Base-by-base conservation (phyloP, 37 sponge, comb jelly and placozoan genomes). In the Eunapius fragilis region DNA sequence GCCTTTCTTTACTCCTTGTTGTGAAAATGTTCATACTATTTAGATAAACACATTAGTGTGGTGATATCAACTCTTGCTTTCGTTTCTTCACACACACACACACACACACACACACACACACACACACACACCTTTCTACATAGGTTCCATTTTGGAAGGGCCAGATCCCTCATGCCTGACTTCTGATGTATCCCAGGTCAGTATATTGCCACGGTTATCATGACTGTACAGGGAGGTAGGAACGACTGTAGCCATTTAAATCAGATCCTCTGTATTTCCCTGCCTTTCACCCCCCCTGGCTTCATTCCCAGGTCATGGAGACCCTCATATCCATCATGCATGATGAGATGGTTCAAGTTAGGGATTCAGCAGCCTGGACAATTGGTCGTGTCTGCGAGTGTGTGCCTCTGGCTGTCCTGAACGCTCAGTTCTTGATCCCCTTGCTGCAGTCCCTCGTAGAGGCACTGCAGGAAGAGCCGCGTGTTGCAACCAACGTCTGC, bases 361-460 rank as follows among this genome's bases (percentile, higher is more conserved):
- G 85, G 72, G 99, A 99, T 87, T 89, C 96, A n/a, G 94, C 91
- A 23, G 99, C 98, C 22, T 99, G 99, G 99, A 93, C 98, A 38
- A 68, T 99, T 45, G 96, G 99, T 2, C 50, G 98, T 28, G 94
- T 99, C 48, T 97, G 99, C 69, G 98, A 97, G 72, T 86, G 91
- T 1, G 37, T 93, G 27, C 99, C 98, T 14, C 80, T 87, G 14
- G 91, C 82, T 71, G 95, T 92, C 9, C 79, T 99, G 23, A 74
- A 86, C 25, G 88, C 89, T 3, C 35, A 81, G 31, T 76, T 75
- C 45, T 79, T 95, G 26, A n/a, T 77, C 9, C 80, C 76, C 25
- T 92, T 99, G 10, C 82, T 99, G 7, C 76, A 84, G n/a, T 88
- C 86, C 2, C 80, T 99, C 35, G 84, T 84, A 35, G 68, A 25